Percentiles rank a stretch among this genome's conserved stretches.
Evolutionary conservation across 2,113 vertebrate genomes (phyloP).

Genomic region (Prunella himalayana): DNA sequence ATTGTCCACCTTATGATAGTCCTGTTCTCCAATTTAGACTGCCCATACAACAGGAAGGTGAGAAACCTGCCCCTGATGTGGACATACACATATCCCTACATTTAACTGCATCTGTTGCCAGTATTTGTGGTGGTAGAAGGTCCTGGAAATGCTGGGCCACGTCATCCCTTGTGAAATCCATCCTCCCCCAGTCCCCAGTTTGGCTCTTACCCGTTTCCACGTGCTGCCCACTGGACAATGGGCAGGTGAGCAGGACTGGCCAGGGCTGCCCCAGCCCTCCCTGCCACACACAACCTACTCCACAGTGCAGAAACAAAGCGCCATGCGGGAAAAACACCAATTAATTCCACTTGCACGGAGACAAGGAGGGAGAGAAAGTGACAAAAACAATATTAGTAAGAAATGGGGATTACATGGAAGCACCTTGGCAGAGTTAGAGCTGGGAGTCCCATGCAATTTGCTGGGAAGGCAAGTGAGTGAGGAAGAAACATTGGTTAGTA

Average conservation of each 20-base stretch:
- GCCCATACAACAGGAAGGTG: background rate
- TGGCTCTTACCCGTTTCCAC: conserved; percentile 56
- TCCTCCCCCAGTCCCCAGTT: background rate
- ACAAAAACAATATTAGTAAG: conserved; percentile 47
- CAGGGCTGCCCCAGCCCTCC: conserved; percentile 50
- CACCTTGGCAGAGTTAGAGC: background rate
- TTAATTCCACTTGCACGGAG: conserved; percentile 36
- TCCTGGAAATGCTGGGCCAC: background rate
- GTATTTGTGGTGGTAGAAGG: background rate
- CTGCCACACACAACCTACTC: conserved; percentile 57
- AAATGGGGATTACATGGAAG: background rate
- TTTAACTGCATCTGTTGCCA: background rate
- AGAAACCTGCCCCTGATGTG: background rate
- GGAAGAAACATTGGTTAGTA: conserved; percentile 47
- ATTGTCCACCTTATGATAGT: background rate
- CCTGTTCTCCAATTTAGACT: background rate
- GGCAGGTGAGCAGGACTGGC: conserved; percentile 33
- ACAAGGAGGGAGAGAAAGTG: conserved; percentile 33
- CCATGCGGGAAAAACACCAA: conserved; percentile 51
- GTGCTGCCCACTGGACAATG: conserved; percentile 39
- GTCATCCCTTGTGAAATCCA: background rate
- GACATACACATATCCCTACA: background rate
- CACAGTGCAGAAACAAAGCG: conserved; percentile 51
- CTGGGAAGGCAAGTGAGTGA: conserved; percentile 21
- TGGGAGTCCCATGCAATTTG: conserved; percentile 34